Conservation (phyloP, 2,113 vertebrate species). For the Myocastor coypus region DNA sequence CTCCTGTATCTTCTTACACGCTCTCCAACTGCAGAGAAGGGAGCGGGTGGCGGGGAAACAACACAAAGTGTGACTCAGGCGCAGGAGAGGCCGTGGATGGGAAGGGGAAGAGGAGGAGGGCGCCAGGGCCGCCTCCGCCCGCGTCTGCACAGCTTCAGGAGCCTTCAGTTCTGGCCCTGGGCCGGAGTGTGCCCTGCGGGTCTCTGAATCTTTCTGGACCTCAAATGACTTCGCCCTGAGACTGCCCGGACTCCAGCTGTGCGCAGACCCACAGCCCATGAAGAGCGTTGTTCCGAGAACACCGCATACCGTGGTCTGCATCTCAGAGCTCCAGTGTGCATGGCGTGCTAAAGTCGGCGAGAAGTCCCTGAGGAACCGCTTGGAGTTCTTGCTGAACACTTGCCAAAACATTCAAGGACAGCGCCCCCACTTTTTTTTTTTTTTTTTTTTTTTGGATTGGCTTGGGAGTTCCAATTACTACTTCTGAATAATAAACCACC, state of each 20-base stretch:
- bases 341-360: not conserved
- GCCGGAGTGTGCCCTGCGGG: not conserved
- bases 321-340: not conserved
- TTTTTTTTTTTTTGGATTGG: not conserved
- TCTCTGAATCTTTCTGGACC: not conserved
- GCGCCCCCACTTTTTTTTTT: not conserved
- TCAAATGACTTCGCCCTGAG: not conserved
- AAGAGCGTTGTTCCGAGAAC: not conserved
- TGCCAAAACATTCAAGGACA: conserved; percentile 15
- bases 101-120: not conserved
- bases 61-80: not conserved
- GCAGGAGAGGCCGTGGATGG: not conserved
- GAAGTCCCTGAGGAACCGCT: not conserved
- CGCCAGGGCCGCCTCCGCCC: not conserved
- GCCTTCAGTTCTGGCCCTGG: not conserved
- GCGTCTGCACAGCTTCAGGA: not conserved
- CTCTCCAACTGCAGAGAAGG: not conserved
- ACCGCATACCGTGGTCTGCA: fast-evolving
- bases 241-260: not conserved
- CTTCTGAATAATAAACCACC: not conserved
- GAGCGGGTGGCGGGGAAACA: not conserved
- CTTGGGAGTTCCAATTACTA: not conserved
- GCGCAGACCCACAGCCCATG: not conserved
- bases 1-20: not conserved
- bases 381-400: not conserved